phyloP scores from a whole-genome alignment of 2,888 invertebrate genomes.

The Myopa tessellatipennis region DNA sequence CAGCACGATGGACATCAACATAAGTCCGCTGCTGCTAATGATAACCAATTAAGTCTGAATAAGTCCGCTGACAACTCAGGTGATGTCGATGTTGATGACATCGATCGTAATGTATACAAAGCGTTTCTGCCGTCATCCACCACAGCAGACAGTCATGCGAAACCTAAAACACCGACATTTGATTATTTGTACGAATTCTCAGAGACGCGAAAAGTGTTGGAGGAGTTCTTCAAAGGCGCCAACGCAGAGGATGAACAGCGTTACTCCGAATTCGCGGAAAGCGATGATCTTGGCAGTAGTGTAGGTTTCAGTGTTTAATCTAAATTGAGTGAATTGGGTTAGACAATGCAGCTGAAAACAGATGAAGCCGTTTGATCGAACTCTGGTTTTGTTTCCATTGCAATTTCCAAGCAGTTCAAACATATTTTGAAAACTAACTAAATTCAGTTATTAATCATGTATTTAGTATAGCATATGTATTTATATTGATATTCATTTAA shows the following conservation, averaged over 20 bases:
- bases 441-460: too few species aligned
- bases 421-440: too few species aligned
- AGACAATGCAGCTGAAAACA: too few species aligned
- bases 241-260: slow-evolving; percentile 72
- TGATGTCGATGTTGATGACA: slow-evolving; percentile 55
- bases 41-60: slow-evolving; percentile 46
- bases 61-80: slow-evolving; percentile 60
- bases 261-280: slow-evolving; percentile 65
- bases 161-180: slow-evolving; percentile 74
- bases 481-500: neutral
- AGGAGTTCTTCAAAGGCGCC: slow-evolving; percentile 87
- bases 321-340: too few species aligned
- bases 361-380: too few species aligned
- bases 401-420: too few species aligned
- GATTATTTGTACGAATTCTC: slow-evolving; percentile 93
- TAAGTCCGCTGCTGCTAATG: slow-evolving; percentile 36
- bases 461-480: neutral
- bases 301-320: slow-evolving; percentile 51
- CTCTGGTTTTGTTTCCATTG: too few species aligned
- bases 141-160: slow-evolving; percentile 39
- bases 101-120: slow-evolving; percentile 47
- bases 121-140: slow-evolving; percentile 29
- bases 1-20: slow-evolving; percentile 41
- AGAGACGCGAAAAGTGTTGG: slow-evolving; percentile 89
- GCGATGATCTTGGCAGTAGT: slow-evolving; percentile 64